Conservation (phyloP, 2,797 vertebrate genomes). For the Notoglanidium macrostoma region DNA sequence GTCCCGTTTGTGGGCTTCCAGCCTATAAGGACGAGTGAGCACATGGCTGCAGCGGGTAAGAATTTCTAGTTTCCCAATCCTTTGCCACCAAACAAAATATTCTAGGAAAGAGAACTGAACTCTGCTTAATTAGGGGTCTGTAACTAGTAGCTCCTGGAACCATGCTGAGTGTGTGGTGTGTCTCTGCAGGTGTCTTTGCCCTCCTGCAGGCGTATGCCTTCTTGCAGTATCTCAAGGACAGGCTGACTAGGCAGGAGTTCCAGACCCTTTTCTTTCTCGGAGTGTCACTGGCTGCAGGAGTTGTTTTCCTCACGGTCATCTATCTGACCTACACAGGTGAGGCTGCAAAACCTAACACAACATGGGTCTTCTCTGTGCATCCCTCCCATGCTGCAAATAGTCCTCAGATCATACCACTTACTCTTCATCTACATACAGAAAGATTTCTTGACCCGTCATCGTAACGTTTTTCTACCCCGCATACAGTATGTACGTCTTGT, state of each 20-base stretch:
- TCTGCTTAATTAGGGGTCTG: not conserved
- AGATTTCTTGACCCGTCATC: constrained; percentile 22
- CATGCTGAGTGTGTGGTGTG: constrained; percentile 77
- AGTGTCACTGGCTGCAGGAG: constrained; percentile 91
- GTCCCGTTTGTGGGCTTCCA: constrained; percentile 99
- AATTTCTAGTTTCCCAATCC: not conserved
- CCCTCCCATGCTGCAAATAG: not conserved
- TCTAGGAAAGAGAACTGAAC: not conserved
- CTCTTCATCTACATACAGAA: constrained; percentile 21
- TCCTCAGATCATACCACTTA: not conserved
- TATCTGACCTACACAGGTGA: constrained; percentile 98
- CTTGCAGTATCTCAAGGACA: constrained; percentile 95
- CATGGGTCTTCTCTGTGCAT: not conserved
- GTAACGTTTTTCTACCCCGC: not conserved
- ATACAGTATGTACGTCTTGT: not conserved
- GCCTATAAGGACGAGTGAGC: constrained; percentile 98
- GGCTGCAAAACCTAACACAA: constrained; percentile 24
- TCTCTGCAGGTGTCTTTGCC: constrained; percentile 87
- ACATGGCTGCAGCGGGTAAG: constrained; percentile 69
- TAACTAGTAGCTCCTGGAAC: not conserved
- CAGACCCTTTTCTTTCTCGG: constrained; percentile 98
- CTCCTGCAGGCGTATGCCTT: constrained; percentile 96
- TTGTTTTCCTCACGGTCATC: constrained; percentile 95
- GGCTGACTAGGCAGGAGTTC: constrained; percentile 96
- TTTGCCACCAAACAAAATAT: not conserved